Conservation (phyloP, 2,888 invertebrate genomes). For the Ennomos quercinarius region DNA sequence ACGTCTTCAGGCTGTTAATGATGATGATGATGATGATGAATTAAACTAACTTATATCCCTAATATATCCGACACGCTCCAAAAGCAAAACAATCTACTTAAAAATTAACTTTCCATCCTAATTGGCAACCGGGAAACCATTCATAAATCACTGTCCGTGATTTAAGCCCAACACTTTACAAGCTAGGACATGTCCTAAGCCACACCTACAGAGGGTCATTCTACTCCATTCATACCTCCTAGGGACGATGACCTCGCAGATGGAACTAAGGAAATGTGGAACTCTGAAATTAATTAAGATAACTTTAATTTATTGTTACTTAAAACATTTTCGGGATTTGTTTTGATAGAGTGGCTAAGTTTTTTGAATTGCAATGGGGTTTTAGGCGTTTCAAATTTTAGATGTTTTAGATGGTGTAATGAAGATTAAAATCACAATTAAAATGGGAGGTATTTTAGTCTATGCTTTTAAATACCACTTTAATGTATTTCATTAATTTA, state of each 20-base stretch:
- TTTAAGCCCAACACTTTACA: constrained; percentile 48
- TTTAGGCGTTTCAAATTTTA: background rate
- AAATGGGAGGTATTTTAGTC: no score
- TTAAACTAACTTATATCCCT: no score
- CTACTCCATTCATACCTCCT: constrained; percentile 44
- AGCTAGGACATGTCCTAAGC: constrained; percentile 36
- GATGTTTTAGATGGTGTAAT: no score
- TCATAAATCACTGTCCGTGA: constrained; percentile 50
- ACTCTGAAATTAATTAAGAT: constrained; percentile 40
- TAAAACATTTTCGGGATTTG: constrained; percentile 14
- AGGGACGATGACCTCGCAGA: constrained; percentile 40
- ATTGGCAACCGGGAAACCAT: constrained; percentile 40
- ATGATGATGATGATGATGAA: no score
- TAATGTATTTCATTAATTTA: no score
- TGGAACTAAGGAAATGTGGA: constrained; percentile 20
- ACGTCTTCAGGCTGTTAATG: no score
- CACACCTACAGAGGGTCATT: constrained; percentile 41
- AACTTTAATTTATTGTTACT: constrained; percentile 35
- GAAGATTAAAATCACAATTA: no score
- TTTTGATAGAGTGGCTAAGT: constrained; percentile 26
- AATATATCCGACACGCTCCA: background rate
- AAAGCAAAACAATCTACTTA: constrained; percentile 14
- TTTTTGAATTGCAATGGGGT: constrained; percentile 1
- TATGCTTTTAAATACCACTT: no score
- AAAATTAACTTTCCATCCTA: constrained; percentile 39